Evolutionary conservation across 1,140 invertebrate species (phyloP), one percentile per base, ranked within the genome.

Genomic region (Drosophila mauritiana): DNA sequence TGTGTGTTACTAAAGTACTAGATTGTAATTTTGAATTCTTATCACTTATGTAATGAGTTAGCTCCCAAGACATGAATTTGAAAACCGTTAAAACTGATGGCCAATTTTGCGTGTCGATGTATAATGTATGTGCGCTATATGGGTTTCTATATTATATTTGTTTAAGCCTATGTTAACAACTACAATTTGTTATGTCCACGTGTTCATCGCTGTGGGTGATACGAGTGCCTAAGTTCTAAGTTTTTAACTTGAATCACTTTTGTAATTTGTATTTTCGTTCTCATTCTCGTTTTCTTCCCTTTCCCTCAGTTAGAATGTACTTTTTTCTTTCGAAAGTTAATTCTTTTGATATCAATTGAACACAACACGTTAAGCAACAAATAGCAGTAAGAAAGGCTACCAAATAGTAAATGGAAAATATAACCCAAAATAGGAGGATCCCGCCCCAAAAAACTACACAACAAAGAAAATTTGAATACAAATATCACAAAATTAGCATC

Each of bases 241-340:
- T 89, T 89, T 89, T 90, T 73, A 89, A 89, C 84, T 89, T 89
- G 73, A 89, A 89, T 89, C 84, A 89, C 84, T 89, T 68, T 85
- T 83, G 59, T 73, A 68, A 67, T 82, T 79, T 88, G 75, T 88
- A 88, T 83, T 83, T 88, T 84, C 67, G 57, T 86, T 86, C 55
- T 56, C 46, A 54, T 74, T 65, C 67, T 59, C 67, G 22, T 55
- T 69, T 49, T 56, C 25, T 39, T 58, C 39, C 34, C 12, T 4
- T 68, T 17, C 40, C 48, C 46, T 69, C 52, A 57, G 68, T 61
- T 61, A 73, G 69, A 73, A 73, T 73, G 69, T 73, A 25, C 25
- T 59, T 73, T 73, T 22, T 34, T 15, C 17, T 27, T 25, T 40
- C 63, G 61, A 73, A 42, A 70, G 58, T 62, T 73, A 20, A 68